Evolutionary conservation across 53 echinoderm and acorn worm genomes (phyloP).

Genomic region (Echinarachnius parma): DNA sequence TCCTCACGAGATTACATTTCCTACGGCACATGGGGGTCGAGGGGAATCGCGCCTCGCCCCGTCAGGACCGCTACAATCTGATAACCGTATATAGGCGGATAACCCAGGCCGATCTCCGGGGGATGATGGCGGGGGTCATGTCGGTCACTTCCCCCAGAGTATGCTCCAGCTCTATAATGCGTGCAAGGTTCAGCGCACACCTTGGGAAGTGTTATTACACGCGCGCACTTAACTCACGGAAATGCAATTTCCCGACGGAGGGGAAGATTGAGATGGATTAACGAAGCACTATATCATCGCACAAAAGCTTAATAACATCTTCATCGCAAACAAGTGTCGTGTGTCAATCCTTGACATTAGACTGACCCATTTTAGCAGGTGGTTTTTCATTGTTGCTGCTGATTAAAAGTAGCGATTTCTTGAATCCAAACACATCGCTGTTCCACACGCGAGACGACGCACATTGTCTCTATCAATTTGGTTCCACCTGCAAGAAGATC

Average conservation of each 20-base stretch:
- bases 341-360: slow-evolving; percentile 18
- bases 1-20: slow-evolving; percentile 38
- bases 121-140: slow-evolving; percentile 11
- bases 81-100: too few relatives aligned
- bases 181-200: slow-evolving; percentile 21
- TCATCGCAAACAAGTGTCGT: slow-evolving; percentile 17
- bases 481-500: too few relatives aligned
- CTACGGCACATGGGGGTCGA: slow-evolving; percentile 16
- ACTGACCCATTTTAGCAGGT: slow-evolving; percentile 31
- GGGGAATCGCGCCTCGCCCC: slow-evolving; percentile 19
- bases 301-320: slow-evolving; percentile 31
- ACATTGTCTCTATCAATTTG: too few relatives aligned
- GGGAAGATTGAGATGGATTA: slow-evolving; percentile 20
- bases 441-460: too few relatives aligned
- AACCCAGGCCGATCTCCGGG: too few relatives aligned
- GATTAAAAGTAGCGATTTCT: too few relatives aligned
- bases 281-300: slow-evolving; percentile 12
- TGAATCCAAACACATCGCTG: too few relatives aligned
- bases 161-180: background rate
- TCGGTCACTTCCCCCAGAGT: slow-evolving; percentile 12
- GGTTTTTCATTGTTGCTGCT: slow-evolving; percentile 38
- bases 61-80: background rate
- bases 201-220: slow-evolving; percentile 41
- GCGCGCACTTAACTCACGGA: slow-evolving; percentile 38
- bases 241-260: slow-evolving; percentile 45